A percentile compares a stretch with the other conserved stretches of the same genome.
Evolutionary conservation across 2,113 vertebrate genomes (phyloP).

Genomic region (Cyprinus carpio): DNA sequence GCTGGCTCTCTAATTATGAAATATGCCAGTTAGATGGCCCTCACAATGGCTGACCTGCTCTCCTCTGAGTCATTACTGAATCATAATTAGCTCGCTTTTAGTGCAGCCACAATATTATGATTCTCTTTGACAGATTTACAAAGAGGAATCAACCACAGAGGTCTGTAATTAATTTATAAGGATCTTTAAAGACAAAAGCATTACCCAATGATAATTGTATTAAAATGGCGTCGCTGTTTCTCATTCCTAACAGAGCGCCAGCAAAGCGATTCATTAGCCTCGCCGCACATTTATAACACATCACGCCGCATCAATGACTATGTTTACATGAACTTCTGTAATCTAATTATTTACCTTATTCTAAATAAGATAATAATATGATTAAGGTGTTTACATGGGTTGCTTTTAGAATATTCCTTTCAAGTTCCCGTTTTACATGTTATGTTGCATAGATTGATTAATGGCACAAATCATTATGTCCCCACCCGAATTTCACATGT

Average conservation of each 20-base stretch:
- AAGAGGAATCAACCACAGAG: constrained; percentile 14
- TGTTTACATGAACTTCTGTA: no score
- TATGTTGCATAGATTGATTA: no score
- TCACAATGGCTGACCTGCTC: constrained; percentile 64
- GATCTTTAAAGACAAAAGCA: constrained; percentile 35
- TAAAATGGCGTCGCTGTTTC: constrained; percentile 26
- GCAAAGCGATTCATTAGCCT: constrained; percentile 19
- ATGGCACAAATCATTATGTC: no score
- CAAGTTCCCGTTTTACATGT: no score
- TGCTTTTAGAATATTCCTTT: no score
- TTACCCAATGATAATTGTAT: constrained; percentile 32
- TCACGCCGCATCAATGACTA: background rate
- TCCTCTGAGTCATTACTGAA: constrained; percentile 66
- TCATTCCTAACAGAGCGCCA: constrained; percentile 15
- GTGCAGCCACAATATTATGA: constrained; percentile 31
- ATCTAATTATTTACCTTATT: no score
- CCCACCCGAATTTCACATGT: no score
- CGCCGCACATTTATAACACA: constrained; percentile 6
- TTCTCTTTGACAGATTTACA: constrained; percentile 35
- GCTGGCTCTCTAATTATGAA: constrained; percentile 67
- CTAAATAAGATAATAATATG: no score
- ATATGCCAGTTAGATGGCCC: constrained; percentile 64
- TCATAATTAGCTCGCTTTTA: constrained; percentile 45
- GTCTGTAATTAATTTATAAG: constrained; percentile 26
- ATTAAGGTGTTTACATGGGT: no score